Evolutionary conservation across 37 sponge, comb jelly and placozoan species (phyloP).

Genomic region (Ianthella basta): DNA sequence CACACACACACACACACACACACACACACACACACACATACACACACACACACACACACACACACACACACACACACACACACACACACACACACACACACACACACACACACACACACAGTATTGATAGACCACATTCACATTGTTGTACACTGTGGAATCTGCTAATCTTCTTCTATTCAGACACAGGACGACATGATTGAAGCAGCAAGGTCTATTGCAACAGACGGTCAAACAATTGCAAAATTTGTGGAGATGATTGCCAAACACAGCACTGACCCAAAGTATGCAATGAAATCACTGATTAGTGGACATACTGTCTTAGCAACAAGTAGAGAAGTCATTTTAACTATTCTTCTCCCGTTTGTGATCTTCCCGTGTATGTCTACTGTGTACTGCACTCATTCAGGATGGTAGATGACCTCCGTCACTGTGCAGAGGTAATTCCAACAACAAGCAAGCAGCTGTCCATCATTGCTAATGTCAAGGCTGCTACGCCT

Average conservation of each 20-base stretch:
- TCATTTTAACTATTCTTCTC: not conserved
- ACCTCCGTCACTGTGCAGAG: constrained; percentile 79
- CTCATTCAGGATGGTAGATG: constrained; percentile 53
- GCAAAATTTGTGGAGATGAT: constrained; percentile 70
- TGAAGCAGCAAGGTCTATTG: constrained; percentile 73
- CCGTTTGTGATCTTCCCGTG: not conserved
- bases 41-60: no score
- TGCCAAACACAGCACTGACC: constrained; percentile 72
- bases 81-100: no score
- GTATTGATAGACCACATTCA: no score
- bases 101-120: no score
- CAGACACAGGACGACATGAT: constrained; percentile 84
- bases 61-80: no score
- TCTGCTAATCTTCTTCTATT: not conserved
- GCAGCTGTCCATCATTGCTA: constrained; percentile 83
- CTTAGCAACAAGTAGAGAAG: not conserved
- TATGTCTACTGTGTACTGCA: not conserved
- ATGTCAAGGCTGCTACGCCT: constrained; percentile 85
- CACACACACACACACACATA: no score
- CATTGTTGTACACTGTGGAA: no score
- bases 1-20: no score
- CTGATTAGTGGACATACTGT: not conserved
- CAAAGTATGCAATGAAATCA: constrained; percentile 42
- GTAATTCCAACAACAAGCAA: constrained; percentile 88
- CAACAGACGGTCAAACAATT: constrained; percentile 57